Conservation (phyloP, 2,113 vertebrate genomes). For the Procavia capensis region DNA sequence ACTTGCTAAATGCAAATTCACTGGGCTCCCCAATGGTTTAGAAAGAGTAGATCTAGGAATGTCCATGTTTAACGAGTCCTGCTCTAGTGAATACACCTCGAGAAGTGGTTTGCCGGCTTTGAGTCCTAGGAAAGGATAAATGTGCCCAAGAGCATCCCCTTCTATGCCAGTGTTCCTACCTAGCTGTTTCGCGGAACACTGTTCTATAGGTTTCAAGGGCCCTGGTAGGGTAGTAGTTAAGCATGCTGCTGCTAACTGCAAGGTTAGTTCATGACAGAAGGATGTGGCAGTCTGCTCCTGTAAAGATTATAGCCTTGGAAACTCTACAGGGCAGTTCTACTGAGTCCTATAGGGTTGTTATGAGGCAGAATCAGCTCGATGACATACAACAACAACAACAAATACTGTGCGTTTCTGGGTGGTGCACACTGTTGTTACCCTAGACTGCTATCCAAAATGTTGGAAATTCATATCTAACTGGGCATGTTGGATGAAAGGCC, state of each 20-base stretch:
- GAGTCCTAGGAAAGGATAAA: background rate
- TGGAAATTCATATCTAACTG: background rate
- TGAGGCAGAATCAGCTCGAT: background rate
- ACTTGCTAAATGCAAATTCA: background rate
- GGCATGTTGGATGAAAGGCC: background rate
- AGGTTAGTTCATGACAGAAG: too few relatives aligned
- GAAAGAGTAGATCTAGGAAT: background rate
- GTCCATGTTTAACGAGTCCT: background rate
- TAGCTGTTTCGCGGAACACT: background rate
- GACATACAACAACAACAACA: background rate
- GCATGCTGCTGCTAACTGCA: too few relatives aligned
- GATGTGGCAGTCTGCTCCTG: background rate
- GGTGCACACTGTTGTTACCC: background rate
- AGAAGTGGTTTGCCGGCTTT: background rate
- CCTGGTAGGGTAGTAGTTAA: too few relatives aligned
- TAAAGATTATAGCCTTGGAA: background rate
- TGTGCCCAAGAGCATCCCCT: background rate
- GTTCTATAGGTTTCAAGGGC: background rate
- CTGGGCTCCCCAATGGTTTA: background rate
- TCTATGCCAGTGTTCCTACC: background rate
- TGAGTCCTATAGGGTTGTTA: too few relatives aligned
- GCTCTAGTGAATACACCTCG: background rate
- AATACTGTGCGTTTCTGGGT: background rate
- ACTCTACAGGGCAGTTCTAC: too few relatives aligned
- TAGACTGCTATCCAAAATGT: background rate